Conservation (phyloP, 2,888 invertebrate genomes). For the Rugalucina vietnamica region DNA sequence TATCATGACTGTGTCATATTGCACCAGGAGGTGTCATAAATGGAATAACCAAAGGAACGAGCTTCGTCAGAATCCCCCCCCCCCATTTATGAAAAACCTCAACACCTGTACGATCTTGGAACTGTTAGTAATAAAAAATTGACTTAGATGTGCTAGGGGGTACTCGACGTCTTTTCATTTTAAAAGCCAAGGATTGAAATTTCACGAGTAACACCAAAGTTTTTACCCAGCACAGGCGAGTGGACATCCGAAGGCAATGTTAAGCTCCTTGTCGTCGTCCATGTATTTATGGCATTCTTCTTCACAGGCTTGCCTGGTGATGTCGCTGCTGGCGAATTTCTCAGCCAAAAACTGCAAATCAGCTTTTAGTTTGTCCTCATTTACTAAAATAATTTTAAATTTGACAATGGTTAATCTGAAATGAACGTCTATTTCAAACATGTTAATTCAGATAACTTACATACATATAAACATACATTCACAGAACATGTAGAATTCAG, state of each 20-base stretch:
- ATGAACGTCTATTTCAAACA: background rate
- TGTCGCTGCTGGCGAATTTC: background rate
- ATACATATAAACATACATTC: background rate
- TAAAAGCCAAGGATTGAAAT: too few species aligned
- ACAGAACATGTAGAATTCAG: background rate
- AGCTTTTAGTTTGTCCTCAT: background rate
- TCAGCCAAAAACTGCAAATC: background rate
- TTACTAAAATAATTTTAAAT: background rate
- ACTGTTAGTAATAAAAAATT: too few species aligned
- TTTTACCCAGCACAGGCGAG: background rate
- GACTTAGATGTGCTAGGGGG: too few species aligned
- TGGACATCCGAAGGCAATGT: background rate
- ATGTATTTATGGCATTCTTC: background rate
- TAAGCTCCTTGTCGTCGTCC: background rate
- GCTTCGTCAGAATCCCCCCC: too few species aligned
- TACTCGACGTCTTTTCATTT: too few species aligned
- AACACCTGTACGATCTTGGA: too few species aligned
- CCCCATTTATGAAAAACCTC: too few species aligned
- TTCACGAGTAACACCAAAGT: too few species aligned
- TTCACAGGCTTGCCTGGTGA: background rate
- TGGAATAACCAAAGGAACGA: too few species aligned
- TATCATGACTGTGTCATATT: too few species aligned
- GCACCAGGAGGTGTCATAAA: too few species aligned
- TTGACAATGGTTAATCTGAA: background rate
- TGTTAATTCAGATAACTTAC: background rate